Percentiles rank a stretch among this genome's conserved stretches.
Conservation (phyloP, 2,797 vertebrate species). For the Fistularia commersonii region DNA sequence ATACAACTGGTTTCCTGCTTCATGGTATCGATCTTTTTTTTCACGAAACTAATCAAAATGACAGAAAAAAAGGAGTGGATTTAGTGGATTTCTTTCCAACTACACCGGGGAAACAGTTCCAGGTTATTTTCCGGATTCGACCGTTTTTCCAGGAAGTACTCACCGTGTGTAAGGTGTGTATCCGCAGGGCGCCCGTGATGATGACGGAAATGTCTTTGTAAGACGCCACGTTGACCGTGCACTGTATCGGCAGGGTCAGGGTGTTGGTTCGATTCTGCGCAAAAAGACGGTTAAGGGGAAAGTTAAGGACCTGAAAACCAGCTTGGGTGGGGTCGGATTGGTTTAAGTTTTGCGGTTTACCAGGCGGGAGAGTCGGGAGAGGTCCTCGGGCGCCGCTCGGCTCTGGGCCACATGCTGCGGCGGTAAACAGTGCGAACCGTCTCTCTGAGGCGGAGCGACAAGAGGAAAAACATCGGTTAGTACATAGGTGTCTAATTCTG, state of each 20-base stretch:
- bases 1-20: no score
- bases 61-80: no score
- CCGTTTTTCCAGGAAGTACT: slow-evolving; percentile 44
- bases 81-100: neutral
- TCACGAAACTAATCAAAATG: slow-evolving; percentile 12
- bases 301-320: neutral
- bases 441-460: slow-evolving; percentile 56
- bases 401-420: slow-evolving; percentile 75
- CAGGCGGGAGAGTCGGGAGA: slow-evolving; percentile 81
- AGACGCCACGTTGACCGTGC: slow-evolving; percentile 80
- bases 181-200: slow-evolving; percentile 80
- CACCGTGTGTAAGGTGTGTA: slow-evolving; percentile 85
- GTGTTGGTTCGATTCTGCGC: slow-evolving; percentile 89
- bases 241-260: slow-evolving; percentile 81
- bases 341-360: slow-evolving; percentile 60
- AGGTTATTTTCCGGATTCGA: neutral
- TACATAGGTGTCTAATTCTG: no score
- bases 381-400: slow-evolving; percentile 80
- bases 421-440: slow-evolving; percentile 71
- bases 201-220: slow-evolving; percentile 76
- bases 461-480: slow-evolving; percentile 20
- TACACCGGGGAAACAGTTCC: neutral
- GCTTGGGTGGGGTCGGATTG: neutral
- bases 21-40: neutral
- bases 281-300: slow-evolving; percentile 6